Conservation (phyloP, 1,140 invertebrate species). For the Drosophila pruinosa region DNA sequence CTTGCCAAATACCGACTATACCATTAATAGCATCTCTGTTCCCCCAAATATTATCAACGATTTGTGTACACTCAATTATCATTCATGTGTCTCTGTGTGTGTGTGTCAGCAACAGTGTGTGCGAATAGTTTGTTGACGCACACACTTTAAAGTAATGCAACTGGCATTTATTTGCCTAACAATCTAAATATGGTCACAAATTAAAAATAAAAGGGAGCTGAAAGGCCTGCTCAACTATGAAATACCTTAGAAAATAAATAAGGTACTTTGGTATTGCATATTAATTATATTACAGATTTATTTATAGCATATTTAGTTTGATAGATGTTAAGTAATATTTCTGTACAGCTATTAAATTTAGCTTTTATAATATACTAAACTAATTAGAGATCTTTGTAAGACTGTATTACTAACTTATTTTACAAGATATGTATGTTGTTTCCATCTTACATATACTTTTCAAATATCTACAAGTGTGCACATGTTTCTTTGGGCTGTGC, state of each 20-base stretch:
- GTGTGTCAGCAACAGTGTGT: background rate
- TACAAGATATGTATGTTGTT: no score
- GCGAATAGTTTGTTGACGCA: conserved; percentile 5
- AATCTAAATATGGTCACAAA: conserved; percentile 17
- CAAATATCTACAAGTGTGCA: background rate
- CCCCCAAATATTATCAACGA: conserved; percentile 38
- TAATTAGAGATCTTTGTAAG: no score
- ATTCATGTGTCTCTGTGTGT: conserved; percentile 4
- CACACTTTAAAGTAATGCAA: background rate
- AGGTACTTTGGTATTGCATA: no score
- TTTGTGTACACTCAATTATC: conserved; percentile 44
- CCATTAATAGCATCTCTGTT: conserved; percentile 28
- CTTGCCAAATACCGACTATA: conserved; percentile 10
- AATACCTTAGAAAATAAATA: no score
- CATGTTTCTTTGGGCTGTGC: background rate
- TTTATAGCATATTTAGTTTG: background rate
- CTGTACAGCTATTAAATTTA: no score
- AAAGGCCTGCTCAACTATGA: background rate
- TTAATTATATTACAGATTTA: background rate
- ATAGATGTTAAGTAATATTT: no score
- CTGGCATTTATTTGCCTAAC: conserved; percentile 9
- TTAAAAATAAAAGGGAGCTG: background rate
- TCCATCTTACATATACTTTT: background rate
- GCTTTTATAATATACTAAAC: no score
- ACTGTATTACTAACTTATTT: no score